Percentiles rank a stretch among this genome's conserved stretches.
phyloP scores from a whole-genome alignment of 1,140 invertebrate species.

The Notospermus geniculatus region DNA sequence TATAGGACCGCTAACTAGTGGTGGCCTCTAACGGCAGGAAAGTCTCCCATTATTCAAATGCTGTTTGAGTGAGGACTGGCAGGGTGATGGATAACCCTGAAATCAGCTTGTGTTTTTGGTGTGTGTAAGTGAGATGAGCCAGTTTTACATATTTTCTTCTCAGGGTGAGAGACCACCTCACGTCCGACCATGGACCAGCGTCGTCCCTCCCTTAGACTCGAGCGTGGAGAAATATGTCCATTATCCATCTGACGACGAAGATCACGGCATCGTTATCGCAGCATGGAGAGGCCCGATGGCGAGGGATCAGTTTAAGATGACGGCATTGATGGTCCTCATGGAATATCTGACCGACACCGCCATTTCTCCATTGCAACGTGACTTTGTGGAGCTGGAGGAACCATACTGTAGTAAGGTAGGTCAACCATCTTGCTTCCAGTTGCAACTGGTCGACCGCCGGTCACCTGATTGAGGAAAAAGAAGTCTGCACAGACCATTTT shows the following conservation, averaged over 20 bases:
- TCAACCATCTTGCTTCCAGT: too few species aligned
- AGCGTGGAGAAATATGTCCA: constrained; percentile 58
- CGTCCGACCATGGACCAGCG: constrained; percentile 71
- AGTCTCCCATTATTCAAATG: too few species aligned
- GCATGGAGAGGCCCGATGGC: constrained; percentile 78
- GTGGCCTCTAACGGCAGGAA: too few species aligned
- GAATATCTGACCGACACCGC: constrained; percentile 83
- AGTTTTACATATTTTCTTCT: too few species aligned
- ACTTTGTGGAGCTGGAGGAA: constrained; percentile 81
- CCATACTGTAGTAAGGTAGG: constrained; percentile 75
- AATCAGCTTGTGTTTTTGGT: too few species aligned
- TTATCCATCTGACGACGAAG: constrained; percentile 84
- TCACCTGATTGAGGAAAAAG: too few species aligned
- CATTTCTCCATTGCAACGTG: constrained; percentile 77
- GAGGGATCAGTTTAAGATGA: constrained; percentile 57
- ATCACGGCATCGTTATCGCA: constrained; percentile 75
- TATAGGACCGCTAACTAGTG: too few species aligned
- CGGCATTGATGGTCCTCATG: constrained; percentile 69
- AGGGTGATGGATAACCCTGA: too few species aligned
- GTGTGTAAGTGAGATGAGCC: too few species aligned
- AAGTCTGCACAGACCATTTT: constrained; percentile 11
- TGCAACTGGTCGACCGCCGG: too few species aligned
- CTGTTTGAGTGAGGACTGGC: too few species aligned
- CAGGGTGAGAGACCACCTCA: constrained; percentile 64
- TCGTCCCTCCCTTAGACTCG: constrained; percentile 64